These are phyloP conservation scores for Drosophila funebris DNA, from an alignment of 1,140 invertebrate species.

Conservation along the genomic window DNA sequence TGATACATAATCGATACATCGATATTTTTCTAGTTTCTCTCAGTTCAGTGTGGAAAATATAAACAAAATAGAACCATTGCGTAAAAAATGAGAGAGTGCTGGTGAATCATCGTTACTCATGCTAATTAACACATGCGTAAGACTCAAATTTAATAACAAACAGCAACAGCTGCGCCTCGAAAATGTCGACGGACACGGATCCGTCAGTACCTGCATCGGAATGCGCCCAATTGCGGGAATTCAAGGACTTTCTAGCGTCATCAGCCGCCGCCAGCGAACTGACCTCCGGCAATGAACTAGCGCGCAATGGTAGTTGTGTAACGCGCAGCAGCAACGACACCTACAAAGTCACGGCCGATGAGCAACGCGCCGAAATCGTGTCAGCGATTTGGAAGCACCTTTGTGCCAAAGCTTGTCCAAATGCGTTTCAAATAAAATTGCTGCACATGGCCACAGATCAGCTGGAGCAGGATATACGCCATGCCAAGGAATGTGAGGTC, in stretches of 20 bases:
- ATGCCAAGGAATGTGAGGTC: slow-evolving; percentile 70
- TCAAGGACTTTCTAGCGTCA: slow-evolving; percentile 58
- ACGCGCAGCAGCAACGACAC: slow-evolving; percentile 70
- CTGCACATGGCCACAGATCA: slow-evolving; percentile 43
- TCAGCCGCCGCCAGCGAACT: slow-evolving; percentile 20
- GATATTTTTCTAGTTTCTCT: too few relatives aligned
- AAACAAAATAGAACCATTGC: slow-evolving; percentile 65
- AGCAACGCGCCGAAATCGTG: slow-evolving; percentile 62
- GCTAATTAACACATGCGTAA: slow-evolving; percentile 45
- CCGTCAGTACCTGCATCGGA: slow-evolving; percentile 29
- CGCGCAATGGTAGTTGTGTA: slow-evolving; percentile 57
- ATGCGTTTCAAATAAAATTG: slow-evolving; percentile 57
- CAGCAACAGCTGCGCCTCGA: slow-evolving; percentile 31
- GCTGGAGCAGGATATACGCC: slow-evolving; percentile 52
- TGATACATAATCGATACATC: too few relatives aligned
- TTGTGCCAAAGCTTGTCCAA: slow-evolving; percentile 46
- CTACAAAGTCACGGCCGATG: slow-evolving; percentile 64
- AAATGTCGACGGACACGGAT: slow-evolving; percentile 49
- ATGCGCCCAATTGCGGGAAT: slow-evolving; percentile 58
- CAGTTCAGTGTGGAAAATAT: slow-evolving; percentile 52
- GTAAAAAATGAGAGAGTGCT: slow-evolving; percentile 54
- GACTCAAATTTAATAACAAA: slow-evolving; percentile 14
- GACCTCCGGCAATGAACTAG: slow-evolving; percentile 34
- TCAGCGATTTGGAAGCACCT: slow-evolving; percentile 66
- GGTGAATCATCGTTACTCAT: slow-evolving; percentile 59